Conservation (phyloP, 2,113 vertebrate species). For the Chascanopsetta lugubris region DNA sequence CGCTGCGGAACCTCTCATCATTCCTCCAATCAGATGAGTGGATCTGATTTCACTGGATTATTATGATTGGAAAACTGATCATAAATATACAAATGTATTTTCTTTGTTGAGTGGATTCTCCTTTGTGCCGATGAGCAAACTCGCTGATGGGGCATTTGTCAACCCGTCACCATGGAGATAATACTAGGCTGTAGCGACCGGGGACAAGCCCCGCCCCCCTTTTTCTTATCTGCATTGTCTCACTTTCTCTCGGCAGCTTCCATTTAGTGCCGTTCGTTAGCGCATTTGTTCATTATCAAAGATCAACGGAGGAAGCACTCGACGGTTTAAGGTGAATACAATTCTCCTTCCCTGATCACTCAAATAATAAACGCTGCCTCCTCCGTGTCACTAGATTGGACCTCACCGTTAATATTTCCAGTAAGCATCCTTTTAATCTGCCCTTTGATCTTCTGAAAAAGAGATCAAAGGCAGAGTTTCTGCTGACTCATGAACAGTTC, state of each 20-base stretch:
- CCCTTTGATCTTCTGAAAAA: not conserved
- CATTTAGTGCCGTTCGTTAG: not conserved
- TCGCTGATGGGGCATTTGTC: not conserved
- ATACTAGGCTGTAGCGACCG: not conserved
- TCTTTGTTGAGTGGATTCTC: not conserved
- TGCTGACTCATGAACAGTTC: too few relatives aligned
- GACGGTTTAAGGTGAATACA: not conserved
- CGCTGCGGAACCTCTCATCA: not conserved
- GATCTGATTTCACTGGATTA: not conserved
- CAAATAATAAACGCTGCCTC: not conserved
- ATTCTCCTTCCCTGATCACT: not conserved
- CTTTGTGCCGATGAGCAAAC: not conserved
- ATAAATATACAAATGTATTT: not conserved
- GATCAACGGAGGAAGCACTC: not conserved
- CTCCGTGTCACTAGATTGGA: not conserved
- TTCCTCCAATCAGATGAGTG: not conserved
- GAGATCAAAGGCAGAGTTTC: too few relatives aligned
- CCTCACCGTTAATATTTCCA: too few relatives aligned
- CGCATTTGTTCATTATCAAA: not conserved
- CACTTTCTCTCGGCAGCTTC: conserved; percentile 1
- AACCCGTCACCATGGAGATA: not conserved
- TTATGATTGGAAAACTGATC: not conserved
- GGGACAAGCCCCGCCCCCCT: not conserved
- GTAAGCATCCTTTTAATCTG: not conserved
- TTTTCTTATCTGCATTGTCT: not conserved